A percentile compares a stretch with the other conserved stretches of the same genome.
These are phyloP conservation scores for Temnothorax rugatulus DNA, from an alignment of 2,888 invertebrate species.

Conservation along the genomic window DNA sequence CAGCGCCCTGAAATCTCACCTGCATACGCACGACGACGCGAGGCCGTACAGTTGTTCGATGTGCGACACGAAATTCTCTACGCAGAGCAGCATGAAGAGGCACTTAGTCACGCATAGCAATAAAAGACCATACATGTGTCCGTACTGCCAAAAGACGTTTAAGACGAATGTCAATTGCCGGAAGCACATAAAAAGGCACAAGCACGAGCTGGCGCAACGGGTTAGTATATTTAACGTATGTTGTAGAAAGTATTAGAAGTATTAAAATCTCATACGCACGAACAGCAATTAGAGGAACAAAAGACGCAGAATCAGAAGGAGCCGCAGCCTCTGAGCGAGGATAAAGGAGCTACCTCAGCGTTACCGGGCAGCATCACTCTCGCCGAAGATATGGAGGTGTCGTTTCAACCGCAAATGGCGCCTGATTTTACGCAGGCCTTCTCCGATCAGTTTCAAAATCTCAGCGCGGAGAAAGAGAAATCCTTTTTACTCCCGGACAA, in stretches of 20 bases:
- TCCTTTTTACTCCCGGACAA: slow-evolving; percentile 68
- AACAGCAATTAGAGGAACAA: slow-evolving; percentile 80
- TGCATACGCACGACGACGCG: slow-evolving; percentile 87
- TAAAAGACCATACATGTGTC: slow-evolving; percentile 85
- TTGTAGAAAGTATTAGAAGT: not conserved
- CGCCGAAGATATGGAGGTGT: slow-evolving; percentile 74
- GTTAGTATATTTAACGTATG: slow-evolving; percentile 60
- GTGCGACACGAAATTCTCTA: slow-evolving; percentile 86
- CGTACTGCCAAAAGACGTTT: slow-evolving; percentile 85
- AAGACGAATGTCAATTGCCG: slow-evolving; percentile 88
- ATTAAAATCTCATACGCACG: slow-evolving; percentile 34
- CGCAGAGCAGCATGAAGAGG: slow-evolving; percentile 85
- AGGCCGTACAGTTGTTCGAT: slow-evolving; percentile 87
- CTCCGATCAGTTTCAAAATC: slow-evolving; percentile 75
- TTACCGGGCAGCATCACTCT: slow-evolving; percentile 73
- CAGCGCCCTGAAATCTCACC: slow-evolving; percentile 88
- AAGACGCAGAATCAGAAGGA: slow-evolving; percentile 67
- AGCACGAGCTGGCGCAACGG: slow-evolving; percentile 86
- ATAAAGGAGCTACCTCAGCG: slow-evolving; percentile 46
- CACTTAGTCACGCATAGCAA: slow-evolving; percentile 85
- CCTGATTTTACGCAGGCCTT: slow-evolving; percentile 79
- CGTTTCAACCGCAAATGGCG: slow-evolving; percentile 77
- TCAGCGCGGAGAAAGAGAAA: slow-evolving; percentile 75
- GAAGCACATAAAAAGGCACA: slow-evolving; percentile 90
- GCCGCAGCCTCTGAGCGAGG: slow-evolving; percentile 31